A percentile compares a stretch with the other conserved stretches of the same genome.
phyloP scores from a whole-genome alignment of 2,113 vertebrate species.

The Sphyrna mokarran region DNA sequence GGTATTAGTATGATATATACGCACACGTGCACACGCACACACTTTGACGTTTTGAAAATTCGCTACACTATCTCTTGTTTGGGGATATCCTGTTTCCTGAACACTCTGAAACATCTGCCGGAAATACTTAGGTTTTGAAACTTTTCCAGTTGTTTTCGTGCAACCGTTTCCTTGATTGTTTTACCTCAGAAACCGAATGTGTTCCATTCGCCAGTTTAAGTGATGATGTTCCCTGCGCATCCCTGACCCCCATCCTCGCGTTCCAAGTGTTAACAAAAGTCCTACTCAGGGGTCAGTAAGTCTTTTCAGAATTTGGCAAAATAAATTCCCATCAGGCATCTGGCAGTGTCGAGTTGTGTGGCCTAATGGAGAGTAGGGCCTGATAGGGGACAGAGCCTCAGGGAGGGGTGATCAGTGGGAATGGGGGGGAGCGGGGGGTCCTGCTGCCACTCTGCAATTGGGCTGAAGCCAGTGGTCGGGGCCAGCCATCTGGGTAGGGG shows the following conservation, averaged over 20 bases:
- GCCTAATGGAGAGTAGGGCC: no score
- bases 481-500: no score
- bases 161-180: neutral
- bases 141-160: neutral
- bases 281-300: neutral
- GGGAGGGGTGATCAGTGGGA: no score
- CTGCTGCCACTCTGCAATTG: no score
- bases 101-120: neutral
- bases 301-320: neutral
- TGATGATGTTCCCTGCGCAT: neutral
- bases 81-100: neutral
- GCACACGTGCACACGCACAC: neutral
- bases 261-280: neutral
- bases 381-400: no score
- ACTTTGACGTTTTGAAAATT: neutral
- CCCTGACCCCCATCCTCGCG: neutral
- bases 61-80: neutral
- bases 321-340: neutral
- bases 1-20: neutral
- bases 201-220: neutral
- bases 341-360: no score
- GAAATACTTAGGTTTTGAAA: neutral
- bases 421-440: no score
- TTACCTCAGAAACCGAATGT: neutral
- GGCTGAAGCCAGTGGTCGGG: no score